phyloP scores from a whole-genome alignment of 2,113 vertebrate genomes.

The Sprattus sprattus region DNA sequence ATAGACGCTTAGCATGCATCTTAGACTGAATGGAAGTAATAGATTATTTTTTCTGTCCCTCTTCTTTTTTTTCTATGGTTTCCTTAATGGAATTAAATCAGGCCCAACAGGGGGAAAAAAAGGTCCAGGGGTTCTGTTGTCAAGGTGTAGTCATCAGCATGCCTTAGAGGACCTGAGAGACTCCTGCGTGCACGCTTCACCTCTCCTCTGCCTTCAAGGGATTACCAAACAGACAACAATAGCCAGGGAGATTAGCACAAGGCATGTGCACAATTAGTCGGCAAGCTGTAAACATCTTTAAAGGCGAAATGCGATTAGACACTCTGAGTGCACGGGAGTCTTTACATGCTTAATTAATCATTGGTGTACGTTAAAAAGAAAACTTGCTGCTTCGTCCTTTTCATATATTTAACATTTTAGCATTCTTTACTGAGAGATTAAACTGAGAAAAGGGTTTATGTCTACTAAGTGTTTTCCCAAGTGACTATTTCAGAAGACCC shows the following conservation, averaged over 20 bases:
- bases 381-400: conserved; percentile 28
- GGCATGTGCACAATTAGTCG: conserved; percentile 46
- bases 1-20: conserved; percentile 13
- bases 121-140: conserved; percentile 35
- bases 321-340: conserved; percentile 24
- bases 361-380: conserved; percentile 6
- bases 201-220: conserved; percentile 36
- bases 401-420: conserved; percentile 20
- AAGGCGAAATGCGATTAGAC: conserved; percentile 29
- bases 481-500: too few relatives aligned
- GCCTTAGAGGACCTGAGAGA: conserved; percentile 38
- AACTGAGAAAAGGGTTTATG: neutral
- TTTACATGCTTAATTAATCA: conserved; percentile 45
- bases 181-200: conserved; percentile 29
- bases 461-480: neutral
- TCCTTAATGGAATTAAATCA: conserved; percentile 48
- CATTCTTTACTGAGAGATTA: neutral
- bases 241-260: conserved; percentile 38
- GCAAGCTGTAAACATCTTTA: conserved; percentile 44
- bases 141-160: conserved; percentile 43
- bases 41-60: conserved; percentile 31
- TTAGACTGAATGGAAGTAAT: conserved; percentile 38
- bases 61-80: conserved; percentile 12
- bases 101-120: conserved; percentile 30
- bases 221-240: conserved; percentile 36